Percentiles rank a stretch among this genome's conserved stretches.
phyloP scores from a whole-genome alignment of 1,140 invertebrate genomes.

The Drosophila lowei region DNA sequence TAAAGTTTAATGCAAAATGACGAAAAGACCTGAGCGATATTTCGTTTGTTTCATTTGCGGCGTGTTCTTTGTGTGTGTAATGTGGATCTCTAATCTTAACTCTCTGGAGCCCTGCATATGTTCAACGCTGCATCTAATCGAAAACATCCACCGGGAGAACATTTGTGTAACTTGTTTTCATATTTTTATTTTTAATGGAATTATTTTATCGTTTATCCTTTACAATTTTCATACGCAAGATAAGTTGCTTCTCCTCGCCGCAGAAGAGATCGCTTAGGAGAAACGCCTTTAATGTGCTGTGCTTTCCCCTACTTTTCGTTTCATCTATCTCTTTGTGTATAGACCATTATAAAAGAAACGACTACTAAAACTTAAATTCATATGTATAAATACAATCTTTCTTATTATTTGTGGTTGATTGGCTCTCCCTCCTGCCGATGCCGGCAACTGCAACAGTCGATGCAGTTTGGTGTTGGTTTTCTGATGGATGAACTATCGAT shows the following conservation, averaged over 20 bases:
- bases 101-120: not conserved
- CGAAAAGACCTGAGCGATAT: conserved; percentile 78
- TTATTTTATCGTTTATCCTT: conserved; percentile 72
- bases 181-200: conserved; percentile 77
- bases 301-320: conserved; percentile 6
- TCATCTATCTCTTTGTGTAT: conserved; percentile 48
- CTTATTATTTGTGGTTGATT: conserved; percentile 49
- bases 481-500: no score
- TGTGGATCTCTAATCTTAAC: conserved; percentile 3
- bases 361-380: conserved; percentile 77
- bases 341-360: conserved; percentile 66
- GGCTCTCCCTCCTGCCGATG: conserved; percentile 16
- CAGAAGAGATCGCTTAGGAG: conserved; percentile 15
- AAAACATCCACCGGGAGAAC: conserved; percentile 24
- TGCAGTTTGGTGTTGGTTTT: no score
- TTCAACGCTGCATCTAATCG: conserved; percentile 21
- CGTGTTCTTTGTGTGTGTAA: conserved; percentile 18
- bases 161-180: conserved; percentile 11
- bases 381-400: conserved; percentile 74
- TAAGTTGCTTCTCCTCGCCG: conserved; percentile 18
- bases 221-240: conserved; percentile 66
- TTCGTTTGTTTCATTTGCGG: conserved; percentile 63
- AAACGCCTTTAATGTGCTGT: conserved; percentile 13
- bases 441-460: conserved; percentile 14
- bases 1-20: conserved; percentile 54